Percentiles rank a stretch among this genome's conserved stretches.
Evolutionary conservation across 2,113 vertebrate species (phyloP).

Genomic region (Chaetodon trifascialis): DNA sequence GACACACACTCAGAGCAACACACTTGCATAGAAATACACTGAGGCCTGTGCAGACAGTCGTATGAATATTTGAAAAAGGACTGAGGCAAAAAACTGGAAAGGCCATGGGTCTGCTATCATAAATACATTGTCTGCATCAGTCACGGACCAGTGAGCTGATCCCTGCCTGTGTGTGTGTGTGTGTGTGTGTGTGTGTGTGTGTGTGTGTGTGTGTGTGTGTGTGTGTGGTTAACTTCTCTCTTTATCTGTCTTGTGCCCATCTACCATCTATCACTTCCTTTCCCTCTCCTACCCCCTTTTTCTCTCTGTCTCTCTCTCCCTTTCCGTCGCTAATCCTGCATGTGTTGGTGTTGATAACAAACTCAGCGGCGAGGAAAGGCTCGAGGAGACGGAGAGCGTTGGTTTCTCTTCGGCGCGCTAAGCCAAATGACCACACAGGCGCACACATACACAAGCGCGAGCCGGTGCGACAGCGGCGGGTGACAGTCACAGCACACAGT

Average conservation of each 20-base stretch:
- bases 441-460: constrained; percentile 7
- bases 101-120: constrained; percentile 61
- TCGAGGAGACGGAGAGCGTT: constrained; percentile 65
- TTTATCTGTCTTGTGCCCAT: constrained; percentile 72
- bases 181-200: constrained; percentile 14
- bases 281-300: constrained; percentile 28
- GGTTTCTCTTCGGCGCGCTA: constrained; percentile 63
- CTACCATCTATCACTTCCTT: constrained; percentile 72
- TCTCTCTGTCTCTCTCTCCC: constrained; percentile 38
- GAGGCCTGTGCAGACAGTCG: constrained; percentile 51
- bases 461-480: constrained; percentile 24
- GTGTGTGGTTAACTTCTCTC: constrained; percentile 52
- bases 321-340: constrained; percentile 76
- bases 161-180: constrained; percentile 25
- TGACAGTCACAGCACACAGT: constrained; percentile 57
- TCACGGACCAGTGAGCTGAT: constrained; percentile 60
- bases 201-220: constrained; percentile 15
- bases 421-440: constrained; percentile 71
- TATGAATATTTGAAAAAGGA: constrained; percentile 71
- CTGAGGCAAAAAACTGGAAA: constrained; percentile 54
- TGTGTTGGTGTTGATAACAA: constrained; percentile 82
- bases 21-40: constrained; percentile 17
- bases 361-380: constrained; percentile 73
- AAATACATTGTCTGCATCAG: constrained; percentile 69
- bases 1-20: constrained; percentile 20